A percentile compares a stretch with the other conserved stretches of the same genome.
phyloP scores from a whole-genome alignment of 2,113 vertebrate species.

The Protomyctophum bolini region DNA sequence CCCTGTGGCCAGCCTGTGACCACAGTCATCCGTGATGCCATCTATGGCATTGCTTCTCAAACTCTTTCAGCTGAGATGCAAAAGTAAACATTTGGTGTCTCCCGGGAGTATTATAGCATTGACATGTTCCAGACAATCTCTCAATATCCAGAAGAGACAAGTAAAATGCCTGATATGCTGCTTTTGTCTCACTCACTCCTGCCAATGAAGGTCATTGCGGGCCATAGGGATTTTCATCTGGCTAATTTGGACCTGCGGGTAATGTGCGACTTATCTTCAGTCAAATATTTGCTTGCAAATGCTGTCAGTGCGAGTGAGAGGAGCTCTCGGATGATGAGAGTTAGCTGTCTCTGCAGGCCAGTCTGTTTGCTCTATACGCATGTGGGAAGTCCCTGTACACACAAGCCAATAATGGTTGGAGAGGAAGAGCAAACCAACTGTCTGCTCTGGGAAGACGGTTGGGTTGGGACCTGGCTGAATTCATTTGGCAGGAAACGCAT shows the following conservation, averaged over 20 bases:
- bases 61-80: too few relatives aligned
- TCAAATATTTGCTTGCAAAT: constrained; percentile 71
- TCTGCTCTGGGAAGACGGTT: constrained; percentile 21
- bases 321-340: constrained; percentile 53
- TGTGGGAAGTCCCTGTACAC: constrained; percentile 60
- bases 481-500: background rate
- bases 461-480: background rate
- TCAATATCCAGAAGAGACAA: background rate
- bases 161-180: constrained; percentile 12
- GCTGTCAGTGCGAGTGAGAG: constrained; percentile 65
- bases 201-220: constrained; percentile 24
- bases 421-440: constrained; percentile 39
- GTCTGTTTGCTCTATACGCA: constrained; percentile 68
- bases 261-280: constrained; percentile 69
- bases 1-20: too few relatives aligned
- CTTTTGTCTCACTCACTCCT: constrained; percentile 35
- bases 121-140: background rate
- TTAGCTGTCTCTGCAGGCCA: constrained; percentile 62
- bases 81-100: too few relatives aligned
- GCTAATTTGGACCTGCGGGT: constrained; percentile 52
- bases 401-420: constrained; percentile 56
- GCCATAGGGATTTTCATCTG: constrained; percentile 37
- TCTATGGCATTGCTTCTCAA: too few relatives aligned
- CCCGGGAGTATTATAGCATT: background rate
- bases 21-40: too few relatives aligned